Base-by-base conservation (phyloP, 2,113 vertebrate species). In the Leptobrachium leishanense region DNA sequence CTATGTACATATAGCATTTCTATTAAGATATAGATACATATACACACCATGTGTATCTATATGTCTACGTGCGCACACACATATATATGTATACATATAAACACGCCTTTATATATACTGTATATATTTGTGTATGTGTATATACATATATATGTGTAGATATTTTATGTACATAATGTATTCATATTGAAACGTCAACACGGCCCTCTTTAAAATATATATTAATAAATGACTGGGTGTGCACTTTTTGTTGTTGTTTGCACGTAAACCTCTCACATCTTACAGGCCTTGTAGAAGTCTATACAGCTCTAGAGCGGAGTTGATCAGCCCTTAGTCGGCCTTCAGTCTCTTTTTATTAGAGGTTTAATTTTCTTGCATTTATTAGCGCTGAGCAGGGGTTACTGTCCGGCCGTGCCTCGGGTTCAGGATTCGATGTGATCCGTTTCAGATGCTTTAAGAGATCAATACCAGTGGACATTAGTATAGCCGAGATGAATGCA, bases 51-150 rank as follows among this genome's bases (percentile, higher is more conserved):
- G 77, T 67, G 63, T 79, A 67, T 64, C 62, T 72, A 42, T 66
- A 72, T 63, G 57, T 74, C 67, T 73, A 73, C 57, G 40, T 43
- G 70, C 66, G 40, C 46, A 50, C 46, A 50, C 70, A 84, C 31
- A 77, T 86, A 84, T 72, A n/a, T 81, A 86, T 92, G 73, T 88
- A 78, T 87, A 90, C 87, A 91, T 87, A 91, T 91, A 89, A 67
- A 59, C 64, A 89, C 89, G 84, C 86, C 86, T 85, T 53, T 85
- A 86, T 83, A 67, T 86, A 75, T 68, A 83, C 43, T 79, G 62
- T 79, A 79, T 86, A 85, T 84, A 73, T 79, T 43, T 79, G 65
- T 80, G 63, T 71, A 53, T 74, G 65, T 71, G 69, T 54, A 46
- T 79, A 72, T 72, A 72, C 39, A 66, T 46, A 53, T 50, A 43